These are phyloP conservation scores for Acropternis orthonyx DNA, from an alignment of 2,797 vertebrate species.

Conservation along the genomic window DNA sequence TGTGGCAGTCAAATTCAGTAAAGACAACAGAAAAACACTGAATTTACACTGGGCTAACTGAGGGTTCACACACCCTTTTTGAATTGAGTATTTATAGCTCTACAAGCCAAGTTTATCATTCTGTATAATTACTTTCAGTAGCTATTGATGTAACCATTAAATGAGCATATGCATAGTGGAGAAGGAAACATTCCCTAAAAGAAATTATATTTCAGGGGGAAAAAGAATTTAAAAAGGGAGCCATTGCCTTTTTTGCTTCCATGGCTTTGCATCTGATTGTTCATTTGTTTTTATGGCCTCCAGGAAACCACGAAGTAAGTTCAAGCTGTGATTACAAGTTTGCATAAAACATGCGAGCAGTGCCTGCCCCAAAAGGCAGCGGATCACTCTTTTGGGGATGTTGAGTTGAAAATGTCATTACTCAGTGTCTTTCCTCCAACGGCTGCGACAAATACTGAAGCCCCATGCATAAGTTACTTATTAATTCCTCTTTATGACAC, in stretches of 20 bases:
- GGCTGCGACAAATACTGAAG: not conserved
- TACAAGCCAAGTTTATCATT: not conserved
- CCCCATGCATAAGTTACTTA: fast-evolving
- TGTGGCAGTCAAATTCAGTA: not conserved
- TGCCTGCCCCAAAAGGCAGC: not conserved
- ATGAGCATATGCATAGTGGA: not conserved
- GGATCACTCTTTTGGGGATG: not conserved
- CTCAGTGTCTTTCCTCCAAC: not conserved
- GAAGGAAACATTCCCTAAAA: not conserved
- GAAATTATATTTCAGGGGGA: not conserved
- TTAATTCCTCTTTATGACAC: not conserved
- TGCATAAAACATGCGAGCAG: not conserved
- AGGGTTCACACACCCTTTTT: not conserved
- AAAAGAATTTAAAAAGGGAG: not conserved
- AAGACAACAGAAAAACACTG: not conserved
- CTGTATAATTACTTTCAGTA: not conserved
- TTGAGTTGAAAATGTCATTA: not conserved
- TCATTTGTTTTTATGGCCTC: not conserved
- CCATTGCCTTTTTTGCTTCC: not conserved
- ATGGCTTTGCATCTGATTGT: not conserved
- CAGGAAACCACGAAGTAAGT: not conserved
- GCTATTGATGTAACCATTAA: not conserved
- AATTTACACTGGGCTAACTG: not conserved
- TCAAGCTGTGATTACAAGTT: not conserved
- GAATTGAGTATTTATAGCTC: not conserved